A percentile compares a stretch with the other conserved stretches of the same genome.
These are phyloP conservation scores for Acronicta aceris DNA, from an alignment of 2,888 invertebrate genomes.

Conservation along the genomic window DNA sequence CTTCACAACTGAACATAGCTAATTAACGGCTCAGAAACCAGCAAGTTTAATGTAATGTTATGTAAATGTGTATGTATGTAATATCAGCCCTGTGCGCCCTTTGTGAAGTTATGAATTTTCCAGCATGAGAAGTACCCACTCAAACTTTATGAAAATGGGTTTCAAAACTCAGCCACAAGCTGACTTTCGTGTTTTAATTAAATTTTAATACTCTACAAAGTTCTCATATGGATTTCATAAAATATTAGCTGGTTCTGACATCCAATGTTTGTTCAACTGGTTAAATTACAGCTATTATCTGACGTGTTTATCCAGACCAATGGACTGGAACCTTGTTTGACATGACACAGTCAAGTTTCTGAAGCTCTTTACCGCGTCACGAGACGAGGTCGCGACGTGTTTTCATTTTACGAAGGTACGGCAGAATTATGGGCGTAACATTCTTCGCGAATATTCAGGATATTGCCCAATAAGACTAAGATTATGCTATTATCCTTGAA, in stretches of 20 bases:
- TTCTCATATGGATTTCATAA: constrained; percentile 6
- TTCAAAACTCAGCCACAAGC: neutral
- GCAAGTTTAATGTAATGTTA: constrained; percentile 2
- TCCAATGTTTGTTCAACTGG: constrained; percentile 35
- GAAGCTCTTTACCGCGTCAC: constrained; percentile 16
- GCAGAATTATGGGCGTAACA: constrained; percentile 2
- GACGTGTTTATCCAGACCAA: constrained; percentile 53
- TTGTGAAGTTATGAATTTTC: neutral
- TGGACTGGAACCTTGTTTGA: constrained; percentile 46
- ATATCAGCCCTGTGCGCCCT: neutral
- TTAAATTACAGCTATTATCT: constrained; percentile 37
- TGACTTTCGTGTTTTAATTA: neutral
- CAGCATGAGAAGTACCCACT: neutral
- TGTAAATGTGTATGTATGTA: neutral
- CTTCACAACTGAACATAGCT: constrained; percentile 12
- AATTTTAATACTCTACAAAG: neutral
- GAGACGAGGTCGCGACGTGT: constrained; percentile 19
- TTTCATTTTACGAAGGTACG: constrained; percentile 11
- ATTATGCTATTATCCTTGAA: constrained; percentile 30
- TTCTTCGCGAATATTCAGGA: constrained; percentile 17
- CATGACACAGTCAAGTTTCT: constrained; percentile 44
- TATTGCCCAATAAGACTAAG: constrained; percentile 28
- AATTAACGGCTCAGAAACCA: constrained; percentile 6
- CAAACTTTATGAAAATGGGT: neutral
- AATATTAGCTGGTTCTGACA: constrained; percentile 16